phyloP scores from a whole-genome alignment of 2,888 invertebrate species.

The Ceratothoa steindachneri region DNA sequence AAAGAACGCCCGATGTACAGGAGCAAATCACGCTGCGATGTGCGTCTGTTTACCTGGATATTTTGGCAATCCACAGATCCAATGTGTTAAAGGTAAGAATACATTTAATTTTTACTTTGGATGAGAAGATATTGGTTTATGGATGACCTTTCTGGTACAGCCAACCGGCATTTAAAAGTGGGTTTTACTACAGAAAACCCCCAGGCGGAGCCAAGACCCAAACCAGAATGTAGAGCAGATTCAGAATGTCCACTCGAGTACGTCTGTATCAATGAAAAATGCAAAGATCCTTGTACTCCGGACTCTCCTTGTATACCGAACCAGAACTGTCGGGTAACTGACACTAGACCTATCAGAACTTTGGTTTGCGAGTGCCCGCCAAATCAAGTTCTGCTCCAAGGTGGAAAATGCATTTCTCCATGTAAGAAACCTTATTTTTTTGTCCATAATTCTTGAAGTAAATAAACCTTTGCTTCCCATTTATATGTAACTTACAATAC shows the following conservation, averaged over 20 bases:
- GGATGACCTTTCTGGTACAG: too few species aligned
- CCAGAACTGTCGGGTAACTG: conserved; percentile 60
- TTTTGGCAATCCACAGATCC: conserved; percentile 57
- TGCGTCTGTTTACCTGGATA: conserved; percentile 75
- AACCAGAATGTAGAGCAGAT: conserved; percentile 54
- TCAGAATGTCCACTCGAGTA: conserved; percentile 49
- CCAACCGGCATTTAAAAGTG: neutral
- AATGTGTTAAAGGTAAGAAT: conserved; percentile 38
- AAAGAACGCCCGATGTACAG: conserved; percentile 73
- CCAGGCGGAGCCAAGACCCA: too few species aligned
- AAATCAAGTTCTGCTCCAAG: conserved; percentile 46
- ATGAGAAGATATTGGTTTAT: too few species aligned
- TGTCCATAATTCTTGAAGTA: neutral
- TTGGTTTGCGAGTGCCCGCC: conserved; percentile 50
- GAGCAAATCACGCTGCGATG: conserved; percentile 74
- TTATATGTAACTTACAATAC: too few species aligned
- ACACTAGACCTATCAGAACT: conserved; percentile 48
- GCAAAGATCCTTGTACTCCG: conserved; percentile 50
- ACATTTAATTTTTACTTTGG: neutral
- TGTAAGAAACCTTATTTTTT: conserved; percentile 66
- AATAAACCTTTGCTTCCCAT: too few species aligned
- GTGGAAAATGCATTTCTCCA: conserved; percentile 47
- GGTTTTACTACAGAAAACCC: neutral
- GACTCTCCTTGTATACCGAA: conserved; percentile 52
- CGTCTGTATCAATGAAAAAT: conserved; percentile 50